Conservation (phyloP, 2,888 invertebrate genomes). For the Drosophila lacicola region DNA sequence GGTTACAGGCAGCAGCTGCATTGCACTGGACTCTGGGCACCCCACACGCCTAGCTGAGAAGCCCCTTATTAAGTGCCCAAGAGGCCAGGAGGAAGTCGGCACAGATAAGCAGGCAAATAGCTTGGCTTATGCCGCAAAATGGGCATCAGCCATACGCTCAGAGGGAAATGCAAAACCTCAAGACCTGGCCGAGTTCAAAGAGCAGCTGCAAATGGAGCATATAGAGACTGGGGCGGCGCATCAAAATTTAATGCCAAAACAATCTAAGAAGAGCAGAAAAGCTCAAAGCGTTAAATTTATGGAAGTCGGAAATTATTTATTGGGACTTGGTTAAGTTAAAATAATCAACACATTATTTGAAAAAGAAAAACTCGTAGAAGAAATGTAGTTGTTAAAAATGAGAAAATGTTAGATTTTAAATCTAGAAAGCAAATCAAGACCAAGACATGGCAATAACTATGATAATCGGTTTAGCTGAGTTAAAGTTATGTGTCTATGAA, state of each 20-base stretch:
- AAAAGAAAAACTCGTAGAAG: too few relatives aligned
- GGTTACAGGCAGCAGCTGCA: constrained; percentile 52
- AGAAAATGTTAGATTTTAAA: too few relatives aligned
- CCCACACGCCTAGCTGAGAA: constrained; percentile 31
- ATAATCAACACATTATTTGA: too few relatives aligned
- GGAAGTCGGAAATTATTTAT: too few relatives aligned
- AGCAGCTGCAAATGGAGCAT: constrained; percentile 20
- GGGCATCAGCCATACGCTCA: constrained; percentile 23
- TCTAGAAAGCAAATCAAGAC: too few relatives aligned
- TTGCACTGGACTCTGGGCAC: constrained; percentile 13
- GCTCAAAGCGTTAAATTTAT: too few relatives aligned
- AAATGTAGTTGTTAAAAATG: too few relatives aligned
- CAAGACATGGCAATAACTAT: too few relatives aligned
- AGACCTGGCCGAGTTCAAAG: neutral
- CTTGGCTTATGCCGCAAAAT: constrained; percentile 27
- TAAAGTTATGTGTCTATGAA: too few relatives aligned
- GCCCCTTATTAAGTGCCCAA: constrained; percentile 56
- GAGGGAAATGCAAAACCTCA: constrained; percentile 9
- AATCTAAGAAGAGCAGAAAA: neutral
- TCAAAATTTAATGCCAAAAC: neutral
- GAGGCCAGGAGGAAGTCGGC: constrained; percentile 62
- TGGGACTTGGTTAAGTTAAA: too few relatives aligned
- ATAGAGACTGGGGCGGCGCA: constrained; percentile 3
- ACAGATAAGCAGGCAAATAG: constrained; percentile 71
- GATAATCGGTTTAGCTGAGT: too few relatives aligned